Evolutionary conservation across 2,113 vertebrate species (phyloP).

Genomic region (Pan paniscus): DNA sequence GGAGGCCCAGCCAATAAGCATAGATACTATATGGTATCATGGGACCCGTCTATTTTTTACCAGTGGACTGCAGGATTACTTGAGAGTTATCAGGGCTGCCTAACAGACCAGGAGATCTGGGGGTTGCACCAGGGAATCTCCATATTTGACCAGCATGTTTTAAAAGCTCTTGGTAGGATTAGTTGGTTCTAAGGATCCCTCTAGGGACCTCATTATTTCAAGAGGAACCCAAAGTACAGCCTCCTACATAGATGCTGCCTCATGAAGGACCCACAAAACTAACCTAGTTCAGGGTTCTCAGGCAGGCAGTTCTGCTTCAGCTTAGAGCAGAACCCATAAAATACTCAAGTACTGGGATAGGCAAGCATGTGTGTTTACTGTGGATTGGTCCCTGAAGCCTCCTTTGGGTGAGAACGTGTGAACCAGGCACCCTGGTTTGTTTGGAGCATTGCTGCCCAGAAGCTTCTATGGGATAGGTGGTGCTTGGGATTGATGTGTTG

Average conservation of each 20-base stretch:
- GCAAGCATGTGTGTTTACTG: not conserved
- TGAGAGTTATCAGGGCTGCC: not conserved
- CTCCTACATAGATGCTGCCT: slow-evolving; percentile 14
- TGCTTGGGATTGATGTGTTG: not conserved
- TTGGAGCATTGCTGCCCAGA: not conserved
- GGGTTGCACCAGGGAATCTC: not conserved
- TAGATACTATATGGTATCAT: not conserved
- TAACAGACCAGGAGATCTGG: not conserved
- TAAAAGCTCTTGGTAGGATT: not conserved
- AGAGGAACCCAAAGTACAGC: not conserved
- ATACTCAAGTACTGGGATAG: not conserved
- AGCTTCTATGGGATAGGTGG: not conserved
- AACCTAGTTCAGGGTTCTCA: not conserved
- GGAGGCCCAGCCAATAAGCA: not conserved
- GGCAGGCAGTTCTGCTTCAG: not conserved
- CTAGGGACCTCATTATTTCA: not conserved
- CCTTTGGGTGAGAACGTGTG: not conserved
- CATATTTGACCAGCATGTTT: slow-evolving; percentile 17
- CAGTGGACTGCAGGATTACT: not conserved
- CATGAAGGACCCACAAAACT: not conserved
- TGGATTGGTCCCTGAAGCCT: not conserved
- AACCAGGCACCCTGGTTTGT: not conserved
- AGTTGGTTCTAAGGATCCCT: slow-evolving; percentile 5
- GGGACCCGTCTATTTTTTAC: not conserved
- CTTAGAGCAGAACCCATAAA: slow-evolving; percentile 32